Conservation (phyloP, 2,797 vertebrate species). For the Platalea minor region DNA sequence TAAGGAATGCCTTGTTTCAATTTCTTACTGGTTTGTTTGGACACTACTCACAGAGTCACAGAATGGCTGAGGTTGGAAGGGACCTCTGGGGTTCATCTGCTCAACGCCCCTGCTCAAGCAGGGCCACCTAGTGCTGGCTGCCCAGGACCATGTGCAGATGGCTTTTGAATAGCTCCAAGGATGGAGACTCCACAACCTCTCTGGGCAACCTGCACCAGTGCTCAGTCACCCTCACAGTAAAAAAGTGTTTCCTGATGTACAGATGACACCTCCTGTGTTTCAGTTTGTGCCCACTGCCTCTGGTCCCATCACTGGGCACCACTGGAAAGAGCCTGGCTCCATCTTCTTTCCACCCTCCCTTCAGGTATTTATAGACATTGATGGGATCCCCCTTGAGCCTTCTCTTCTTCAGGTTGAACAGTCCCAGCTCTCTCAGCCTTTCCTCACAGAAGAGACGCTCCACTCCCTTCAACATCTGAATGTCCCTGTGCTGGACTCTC, state of each 20-base stretch:
- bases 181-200: neutral
- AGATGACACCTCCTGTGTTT: neutral
- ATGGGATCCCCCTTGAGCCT: neutral
- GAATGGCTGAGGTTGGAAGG: neutral
- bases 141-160: neutral
- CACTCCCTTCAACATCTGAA: neutral
- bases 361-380: neutral
- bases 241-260: neutral
- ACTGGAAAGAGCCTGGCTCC: neutral
- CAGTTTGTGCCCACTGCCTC: neutral
- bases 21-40: neutral
- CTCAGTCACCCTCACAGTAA: neutral
- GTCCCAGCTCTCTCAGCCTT: neutral
- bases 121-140: neutral
- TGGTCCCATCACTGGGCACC: neutral
- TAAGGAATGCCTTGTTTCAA: neutral
- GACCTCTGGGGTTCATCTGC: neutral
- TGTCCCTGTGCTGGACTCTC: neutral
- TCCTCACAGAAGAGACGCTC: neutral
- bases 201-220: neutral
- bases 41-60: neutral
- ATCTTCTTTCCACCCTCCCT: neutral
- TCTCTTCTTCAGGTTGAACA: neutral
- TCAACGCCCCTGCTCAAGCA: neutral
- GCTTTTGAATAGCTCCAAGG: neutral